Conservation (phyloP, 2,797 vertebrate genomes). For the Eleutherodactylus coqui region DNA sequence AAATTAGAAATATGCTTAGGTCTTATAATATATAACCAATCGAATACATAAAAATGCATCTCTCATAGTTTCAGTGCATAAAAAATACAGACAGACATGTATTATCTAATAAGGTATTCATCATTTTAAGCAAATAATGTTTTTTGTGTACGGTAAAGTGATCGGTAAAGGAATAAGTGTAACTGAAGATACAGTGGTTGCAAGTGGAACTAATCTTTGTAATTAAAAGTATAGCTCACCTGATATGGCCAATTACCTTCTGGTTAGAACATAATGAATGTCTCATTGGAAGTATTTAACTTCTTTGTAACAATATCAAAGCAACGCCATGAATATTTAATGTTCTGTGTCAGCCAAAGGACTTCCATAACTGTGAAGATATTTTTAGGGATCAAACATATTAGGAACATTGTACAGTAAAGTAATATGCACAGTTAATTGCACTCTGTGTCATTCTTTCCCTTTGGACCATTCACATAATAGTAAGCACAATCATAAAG, state of each 20-base stretch:
- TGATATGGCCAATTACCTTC: constrained; percentile 63
- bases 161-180: constrained; percentile 55
- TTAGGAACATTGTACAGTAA: constrained; percentile 32
- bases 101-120: background rate
- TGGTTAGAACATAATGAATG: constrained; percentile 60
- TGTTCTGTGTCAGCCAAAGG: constrained; percentile 49
- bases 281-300: constrained; percentile 60
- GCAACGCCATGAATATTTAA: constrained; percentile 57
- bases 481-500: background rate
- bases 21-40: background rate
- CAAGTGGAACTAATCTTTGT: constrained; percentile 61
- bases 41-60: background rate
- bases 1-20: background rate
- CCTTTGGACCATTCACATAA: background rate
- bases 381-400: constrained; percentile 40
- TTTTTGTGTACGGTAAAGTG: constrained; percentile 35
- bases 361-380: constrained; percentile 26
- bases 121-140: constrained; percentile 33
- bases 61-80: background rate
- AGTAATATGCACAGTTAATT: constrained; percentile 25
- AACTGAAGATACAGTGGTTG: constrained; percentile 45
- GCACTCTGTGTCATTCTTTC: constrained; percentile 12
- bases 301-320: constrained; percentile 61
- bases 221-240: constrained; percentile 62
- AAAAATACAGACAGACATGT: background rate